Evolutionary conservation across 2,797 vertebrate genomes (phyloP).

Genomic region (Hephaestus fuliginosus): DNA sequence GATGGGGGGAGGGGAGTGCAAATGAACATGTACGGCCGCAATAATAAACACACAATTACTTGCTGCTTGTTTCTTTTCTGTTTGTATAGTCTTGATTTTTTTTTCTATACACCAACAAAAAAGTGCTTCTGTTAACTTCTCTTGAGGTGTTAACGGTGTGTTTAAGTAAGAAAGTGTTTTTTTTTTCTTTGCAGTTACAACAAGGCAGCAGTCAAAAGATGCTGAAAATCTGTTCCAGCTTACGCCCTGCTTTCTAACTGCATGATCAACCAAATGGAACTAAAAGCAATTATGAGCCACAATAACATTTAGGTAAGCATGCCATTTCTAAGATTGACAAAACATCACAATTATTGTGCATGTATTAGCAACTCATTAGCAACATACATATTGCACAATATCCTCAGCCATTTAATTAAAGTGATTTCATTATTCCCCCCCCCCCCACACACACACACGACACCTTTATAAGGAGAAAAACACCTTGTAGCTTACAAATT

Average conservation of each 20-base stretch:
- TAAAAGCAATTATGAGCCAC: slow-evolving; percentile 94
- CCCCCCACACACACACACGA: not conserved
- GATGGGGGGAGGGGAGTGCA: slow-evolving; percentile 58
- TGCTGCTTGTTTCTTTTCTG: slow-evolving; percentile 24
- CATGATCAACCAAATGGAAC: slow-evolving; percentile 94
- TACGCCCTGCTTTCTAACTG: slow-evolving; percentile 81
- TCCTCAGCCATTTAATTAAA: slow-evolving; percentile 61
- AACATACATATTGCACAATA: slow-evolving; percentile 53
- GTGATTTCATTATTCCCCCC: slow-evolving; percentile 36
- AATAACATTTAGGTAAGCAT: slow-evolving; percentile 89
- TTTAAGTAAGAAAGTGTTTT: slow-evolving; percentile 6
- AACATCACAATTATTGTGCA: slow-evolving; percentile 72
- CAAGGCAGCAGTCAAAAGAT: slow-evolving; percentile 40
- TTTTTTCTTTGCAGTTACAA: slow-evolving; percentile 2
- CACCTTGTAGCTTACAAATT: slow-evolving; percentile 25
- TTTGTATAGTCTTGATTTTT: slow-evolving; percentile 3
- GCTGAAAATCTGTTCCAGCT: slow-evolving; percentile 50
- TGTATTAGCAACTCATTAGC: slow-evolving; percentile 68
- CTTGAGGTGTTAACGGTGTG: slow-evolving; percentile 7
- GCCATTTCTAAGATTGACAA: slow-evolving; percentile 94
- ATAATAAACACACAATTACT: slow-evolving; percentile 56
- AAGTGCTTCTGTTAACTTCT: slow-evolving; percentile 1
- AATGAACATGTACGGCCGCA: slow-evolving; percentile 46
- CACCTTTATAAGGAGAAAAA: slow-evolving; percentile 27
- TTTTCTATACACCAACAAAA: slow-evolving; percentile 26